phyloP scores from a whole-genome alignment of 2,797 vertebrate species.

The Bradypodion ventrale region DNA sequence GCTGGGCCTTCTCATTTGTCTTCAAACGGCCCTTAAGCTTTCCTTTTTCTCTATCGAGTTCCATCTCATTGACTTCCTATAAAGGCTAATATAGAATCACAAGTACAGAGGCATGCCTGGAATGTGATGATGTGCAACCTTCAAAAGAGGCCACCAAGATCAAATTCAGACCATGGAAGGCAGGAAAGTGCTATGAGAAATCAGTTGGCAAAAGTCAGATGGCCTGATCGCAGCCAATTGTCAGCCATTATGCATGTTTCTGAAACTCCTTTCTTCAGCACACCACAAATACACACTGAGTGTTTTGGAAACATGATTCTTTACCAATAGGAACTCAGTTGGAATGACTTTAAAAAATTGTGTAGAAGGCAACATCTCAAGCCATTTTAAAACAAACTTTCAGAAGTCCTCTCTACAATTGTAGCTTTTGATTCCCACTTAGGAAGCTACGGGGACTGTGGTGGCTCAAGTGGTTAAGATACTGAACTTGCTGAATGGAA shows the following conservation, averaged over 20 bases:
- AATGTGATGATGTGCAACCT: constrained; percentile 61
- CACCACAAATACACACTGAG: background rate
- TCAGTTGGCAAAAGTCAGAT: constrained; percentile 10
- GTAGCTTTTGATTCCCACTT: no score
- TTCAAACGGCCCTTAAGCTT: constrained; percentile 71
- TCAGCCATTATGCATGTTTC: background rate
- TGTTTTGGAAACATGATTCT: no score
- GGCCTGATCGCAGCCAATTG: background rate
- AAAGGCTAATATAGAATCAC: constrained; percentile 73
- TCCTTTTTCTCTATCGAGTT: constrained; percentile 72
- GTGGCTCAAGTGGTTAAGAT: no score
- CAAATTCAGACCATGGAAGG: constrained; percentile 11
- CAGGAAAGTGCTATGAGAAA: background rate
- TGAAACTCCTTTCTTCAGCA: background rate
- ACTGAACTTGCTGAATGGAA: no score
- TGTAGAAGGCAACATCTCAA: no score
- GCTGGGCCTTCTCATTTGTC: constrained; percentile 71
- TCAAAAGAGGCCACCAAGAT: constrained; percentile 37
- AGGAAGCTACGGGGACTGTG: no score
- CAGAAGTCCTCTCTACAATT: no score
- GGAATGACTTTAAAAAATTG: no score
- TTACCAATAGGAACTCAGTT: no score
- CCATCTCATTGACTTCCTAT: constrained; percentile 77
- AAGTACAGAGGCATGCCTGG: constrained; percentile 66
- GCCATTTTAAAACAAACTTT: no score